phyloP scores from a whole-genome alignment of 1,140 invertebrate species.

The Berghia stephanieae region DNA sequence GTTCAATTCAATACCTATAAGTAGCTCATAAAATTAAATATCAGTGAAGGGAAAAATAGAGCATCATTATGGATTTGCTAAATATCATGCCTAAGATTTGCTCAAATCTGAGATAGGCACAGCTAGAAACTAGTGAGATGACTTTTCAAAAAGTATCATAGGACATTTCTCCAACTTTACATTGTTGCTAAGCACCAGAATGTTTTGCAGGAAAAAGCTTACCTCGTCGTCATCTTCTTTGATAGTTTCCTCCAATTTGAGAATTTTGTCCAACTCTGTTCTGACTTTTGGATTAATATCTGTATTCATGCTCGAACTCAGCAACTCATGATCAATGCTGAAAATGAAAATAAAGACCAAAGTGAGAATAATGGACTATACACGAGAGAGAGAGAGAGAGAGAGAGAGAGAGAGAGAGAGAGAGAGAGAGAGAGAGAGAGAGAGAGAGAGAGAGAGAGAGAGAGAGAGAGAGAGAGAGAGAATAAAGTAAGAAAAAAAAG shows the following conservation, averaged over 20 bases:
- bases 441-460: not conserved
- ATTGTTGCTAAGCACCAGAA: not conserved
- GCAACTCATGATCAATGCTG: slow-evolving; percentile 54
- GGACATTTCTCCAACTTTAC: too few species aligned
- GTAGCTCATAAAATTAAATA: too few species aligned
- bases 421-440: not conserved
- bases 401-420: not conserved
- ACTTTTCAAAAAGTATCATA: too few species aligned
- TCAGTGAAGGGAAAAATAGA: too few species aligned
- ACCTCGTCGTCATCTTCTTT: slow-evolving; percentile 37
- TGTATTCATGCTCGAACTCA: slow-evolving; percentile 53
- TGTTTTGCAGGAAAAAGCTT: not conserved
- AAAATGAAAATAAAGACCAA: slow-evolving; percentile 31
- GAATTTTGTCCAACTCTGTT: slow-evolving; percentile 61
- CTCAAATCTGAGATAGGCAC: too few species aligned
- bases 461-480: not conserved
- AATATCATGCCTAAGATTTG: too few species aligned
- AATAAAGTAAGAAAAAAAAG: not conserved
- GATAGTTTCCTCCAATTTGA: slow-evolving; percentile 57
- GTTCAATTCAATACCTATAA: too few species aligned
- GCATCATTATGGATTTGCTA: too few species aligned
- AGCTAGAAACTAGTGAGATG: too few species aligned
- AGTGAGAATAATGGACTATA: too few species aligned
- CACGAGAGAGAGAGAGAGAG: not conserved
- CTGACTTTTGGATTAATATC: slow-evolving; percentile 50